phyloP scores from a whole-genome alignment of 2,888 invertebrate species.

The Lutraria lutraria region DNA sequence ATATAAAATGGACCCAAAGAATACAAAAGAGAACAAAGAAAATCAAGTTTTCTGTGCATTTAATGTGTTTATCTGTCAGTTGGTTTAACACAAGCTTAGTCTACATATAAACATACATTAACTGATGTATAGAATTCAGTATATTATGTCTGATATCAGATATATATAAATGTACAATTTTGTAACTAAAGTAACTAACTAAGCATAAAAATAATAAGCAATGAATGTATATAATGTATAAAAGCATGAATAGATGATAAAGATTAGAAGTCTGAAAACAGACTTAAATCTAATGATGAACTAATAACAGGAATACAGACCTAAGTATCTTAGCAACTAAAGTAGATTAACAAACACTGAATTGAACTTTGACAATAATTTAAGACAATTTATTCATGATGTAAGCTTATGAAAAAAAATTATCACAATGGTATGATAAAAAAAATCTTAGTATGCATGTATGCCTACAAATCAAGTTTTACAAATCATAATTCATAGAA shows the following conservation, averaged over 20 bases:
- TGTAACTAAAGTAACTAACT: conserved; percentile 22
- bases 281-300: background rate
- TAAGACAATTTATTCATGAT: too few relatives aligned
- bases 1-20: background rate
- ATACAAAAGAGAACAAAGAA: background rate
- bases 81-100: conserved; percentile 21
- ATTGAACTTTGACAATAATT: too few relatives aligned
- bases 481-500: too few relatives aligned
- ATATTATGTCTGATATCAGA: conserved; percentile 21
- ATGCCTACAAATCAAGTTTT: too few relatives aligned
- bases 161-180: conserved; percentile 16
- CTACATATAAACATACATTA: conserved; percentile 15
- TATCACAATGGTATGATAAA: too few relatives aligned
- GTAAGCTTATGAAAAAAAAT: too few relatives aligned
- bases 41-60: conserved; percentile 19
- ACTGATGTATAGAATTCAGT: background rate
- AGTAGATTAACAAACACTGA: too few relatives aligned
- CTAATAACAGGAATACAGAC: too few relatives aligned
- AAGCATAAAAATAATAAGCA: conserved; percentile 19
- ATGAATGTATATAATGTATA: background rate
- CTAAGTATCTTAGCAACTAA: too few relatives aligned
- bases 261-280: background rate
- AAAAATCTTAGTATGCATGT: too few relatives aligned
- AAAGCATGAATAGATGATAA: conserved; percentile 14
- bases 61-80: conserved; percentile 28